Evolutionary conservation across 2,113 vertebrate genomes (phyloP), one percentile per base, ranked within the genome.

Genomic region (Gobio gobio): DNA sequence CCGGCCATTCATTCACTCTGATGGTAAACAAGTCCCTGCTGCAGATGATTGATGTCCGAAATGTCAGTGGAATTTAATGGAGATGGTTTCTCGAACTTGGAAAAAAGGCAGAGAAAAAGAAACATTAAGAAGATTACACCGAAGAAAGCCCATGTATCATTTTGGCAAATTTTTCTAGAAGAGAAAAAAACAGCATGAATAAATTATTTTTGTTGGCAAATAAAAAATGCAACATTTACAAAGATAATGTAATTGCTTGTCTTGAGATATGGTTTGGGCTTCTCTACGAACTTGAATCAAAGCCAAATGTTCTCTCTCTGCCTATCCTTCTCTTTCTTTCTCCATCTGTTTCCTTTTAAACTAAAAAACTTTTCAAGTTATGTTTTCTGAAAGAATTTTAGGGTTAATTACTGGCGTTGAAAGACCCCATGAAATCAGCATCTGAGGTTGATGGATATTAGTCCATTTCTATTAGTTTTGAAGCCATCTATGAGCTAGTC

Each of bases 201-300:
- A 88, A 89, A 91, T 89, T 84, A 91, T 89, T 29, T 24, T 73
- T 51, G 36, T 59, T 86, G 75, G 43, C 73, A 79, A 85, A 88
- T 86, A 58, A 90, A 87, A 90, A 90, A 88, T 86, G 83, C 66
- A 85, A 80, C 87, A 86, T 89, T 89, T 89, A 82, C 85, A 86
- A 51, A 89, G 83, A 89, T 89, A 83, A 92, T 90, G 77, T 84
- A 85, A 91, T 91, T 88, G 83, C 63, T 64, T 81, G 66, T 10
- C 51, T 78, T 81, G 78, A 87, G 80, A 86, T 56, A 80, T 82
- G 76, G 16, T 84, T 84, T 63, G 10, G 51, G 79, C 59, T 70
- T 76, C 64, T 89, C 56, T 66, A 10, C 47, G 26, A 80, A 85
- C 66, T 89, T 88, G 83, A 87, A 78, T 77, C n/a, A 20, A 43